Evolutionary conservation across 2,113 vertebrate species (phyloP).

Genomic region (Emydocephalus ijimae): DNA sequence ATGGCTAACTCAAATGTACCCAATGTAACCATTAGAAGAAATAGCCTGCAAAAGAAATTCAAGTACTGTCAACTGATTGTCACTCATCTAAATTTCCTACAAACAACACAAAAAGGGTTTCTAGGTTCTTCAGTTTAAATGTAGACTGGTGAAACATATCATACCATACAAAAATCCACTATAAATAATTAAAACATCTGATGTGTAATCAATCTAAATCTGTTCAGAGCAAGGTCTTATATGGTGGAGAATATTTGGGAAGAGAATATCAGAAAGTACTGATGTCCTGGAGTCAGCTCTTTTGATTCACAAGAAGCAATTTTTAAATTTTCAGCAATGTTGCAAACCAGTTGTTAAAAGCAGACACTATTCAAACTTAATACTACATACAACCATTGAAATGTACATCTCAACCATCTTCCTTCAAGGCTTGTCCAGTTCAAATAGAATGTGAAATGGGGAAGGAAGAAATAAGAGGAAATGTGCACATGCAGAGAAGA

Average conservation of each 20-base stretch:
- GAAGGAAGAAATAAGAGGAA: too few species aligned
- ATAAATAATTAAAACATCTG: not conserved
- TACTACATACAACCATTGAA: fast-evolving
- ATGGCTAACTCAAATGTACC: not conserved
- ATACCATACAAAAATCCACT: not conserved
- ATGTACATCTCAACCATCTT: not conserved
- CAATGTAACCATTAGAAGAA: not conserved
- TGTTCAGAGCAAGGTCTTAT: not conserved
- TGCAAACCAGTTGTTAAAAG: not conserved
- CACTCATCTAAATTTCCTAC: not conserved
- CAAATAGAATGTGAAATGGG: fast-evolving
- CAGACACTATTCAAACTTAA: not conserved
- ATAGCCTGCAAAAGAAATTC: not conserved
- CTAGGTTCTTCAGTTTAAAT: not conserved
- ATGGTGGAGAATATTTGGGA: not conserved
- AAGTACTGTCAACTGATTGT: not conserved
- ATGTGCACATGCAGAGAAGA: not conserved
- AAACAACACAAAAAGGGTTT: not conserved
- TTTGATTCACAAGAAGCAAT: not conserved
- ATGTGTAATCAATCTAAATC: not conserved
- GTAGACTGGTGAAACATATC: not conserved
- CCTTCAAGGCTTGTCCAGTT: fast-evolving
- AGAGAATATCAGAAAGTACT: not conserved
- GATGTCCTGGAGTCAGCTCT: not conserved
- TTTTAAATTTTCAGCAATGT: not conserved